Percentiles rank a stretch among this genome's conserved stretches.
phyloP scores from a whole-genome alignment of 2,888 invertebrate genomes.

The Ophion obscuratus region DNA sequence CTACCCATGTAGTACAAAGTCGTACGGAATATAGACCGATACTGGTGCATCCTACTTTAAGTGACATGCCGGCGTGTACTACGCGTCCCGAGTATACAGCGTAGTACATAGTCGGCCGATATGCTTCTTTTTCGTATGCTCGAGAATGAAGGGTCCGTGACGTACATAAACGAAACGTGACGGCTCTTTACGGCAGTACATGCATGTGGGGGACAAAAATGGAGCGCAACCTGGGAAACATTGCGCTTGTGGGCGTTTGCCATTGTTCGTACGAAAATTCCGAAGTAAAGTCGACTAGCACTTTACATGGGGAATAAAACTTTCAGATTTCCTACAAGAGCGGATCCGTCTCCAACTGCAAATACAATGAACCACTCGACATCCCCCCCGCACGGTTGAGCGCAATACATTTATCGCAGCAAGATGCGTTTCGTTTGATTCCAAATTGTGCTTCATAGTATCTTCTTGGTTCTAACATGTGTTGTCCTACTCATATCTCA shows the following conservation, averaged over 20 bases:
- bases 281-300: neutral
- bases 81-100: neutral
- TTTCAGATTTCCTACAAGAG: neutral
- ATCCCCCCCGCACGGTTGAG: neutral
- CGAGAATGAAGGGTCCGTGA: conserved; percentile 29
- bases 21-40: conserved; percentile 20
- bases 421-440: neutral
- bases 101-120: neutral
- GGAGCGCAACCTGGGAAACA: neutral
- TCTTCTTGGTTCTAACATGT: neutral
- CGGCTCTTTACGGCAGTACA: conserved; percentile 28
- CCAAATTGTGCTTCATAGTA: neutral
- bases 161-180: conserved; percentile 60
- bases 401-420: neutral
- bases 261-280: neutral
- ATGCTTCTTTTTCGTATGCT: conserved; percentile 23
- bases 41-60: conserved; percentile 42
- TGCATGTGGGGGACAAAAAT: conserved; percentile 17
- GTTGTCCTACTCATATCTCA: neutral
- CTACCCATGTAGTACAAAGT: neutral
- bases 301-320: conserved; percentile 24
- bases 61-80: conserved; percentile 23
- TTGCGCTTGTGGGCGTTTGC: conserved; percentile 10
- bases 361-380: neutral
- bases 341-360: conserved; percentile 7